Evolutionary conservation across 2,113 vertebrate genomes (phyloP), one percentile per base, ranked within the genome.

Genomic region (Balaeniceps rex): DNA sequence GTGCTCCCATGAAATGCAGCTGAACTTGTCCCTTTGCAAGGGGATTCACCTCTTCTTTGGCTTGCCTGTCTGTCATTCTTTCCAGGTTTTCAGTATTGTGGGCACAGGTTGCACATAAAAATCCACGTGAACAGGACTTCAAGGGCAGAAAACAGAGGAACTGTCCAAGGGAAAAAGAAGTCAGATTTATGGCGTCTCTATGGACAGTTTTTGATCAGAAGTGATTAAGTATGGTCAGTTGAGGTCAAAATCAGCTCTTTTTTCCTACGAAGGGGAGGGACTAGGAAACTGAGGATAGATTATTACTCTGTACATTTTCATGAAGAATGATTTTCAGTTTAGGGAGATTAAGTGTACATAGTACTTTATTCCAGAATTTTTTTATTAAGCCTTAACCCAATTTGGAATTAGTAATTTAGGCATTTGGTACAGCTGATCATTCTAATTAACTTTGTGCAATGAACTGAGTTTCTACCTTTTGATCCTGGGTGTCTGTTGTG

Each of bases 401-500:
- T 78, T 87, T 90, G 57, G 74, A 92, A 97, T 94, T 87, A 68
- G 60, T 33, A 85, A 92, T 83, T 22, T 40, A 94, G 83, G 88
- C 91, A 94, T 91, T 94, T 96, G 65, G 77, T 46, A 88, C 44
- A 95, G 86, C 25, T 75, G 31, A 95, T 96, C 66, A 44, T 54
- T 97, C 66, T 87, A 89, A 97, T 97, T 91, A 90, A 95, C 89
- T 90, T 68, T 49, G 47, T 95, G 87, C 85, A 75, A 31, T 11
- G 33, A 87, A 82, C 40, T 33, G n/a, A 72, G 26, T 55, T 74
- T 78, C 63, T 98, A 99, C 99, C 98, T 99, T 99, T 98, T 98
- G 98, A 97, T 97, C 98, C 83, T 98, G 98, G 77, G 92, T 61
- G 52, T 99, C 99, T 88, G 98, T 97, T 47, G 98, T 96, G 94